Base-by-base conservation (phyloP, 2,888 invertebrate genomes). In the Phlogophora meticulosa region DNA sequence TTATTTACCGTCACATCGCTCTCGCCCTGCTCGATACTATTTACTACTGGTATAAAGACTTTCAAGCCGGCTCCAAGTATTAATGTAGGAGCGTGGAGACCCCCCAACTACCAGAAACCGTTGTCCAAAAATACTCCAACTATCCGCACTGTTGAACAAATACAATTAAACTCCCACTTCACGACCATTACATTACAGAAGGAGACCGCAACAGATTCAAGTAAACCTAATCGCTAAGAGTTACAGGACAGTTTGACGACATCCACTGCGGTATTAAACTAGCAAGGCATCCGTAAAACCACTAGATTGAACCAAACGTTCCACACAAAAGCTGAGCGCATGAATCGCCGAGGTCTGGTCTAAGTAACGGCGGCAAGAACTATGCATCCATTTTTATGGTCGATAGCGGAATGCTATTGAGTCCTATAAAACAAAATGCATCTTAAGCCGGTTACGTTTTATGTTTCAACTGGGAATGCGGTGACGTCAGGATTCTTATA, bases 251-350 rank as follows among this genome's bases (percentile, higher is more conserved):
- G 72, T 74, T 77, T 73, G 75, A 74, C 70, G 81, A 81, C 73
- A 69, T 79, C 75, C 74, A 79, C 66, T 72, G 52, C 66, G 53
- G 74, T 70, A 78, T 78, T 85, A 84, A 86, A 84, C 75, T 57
- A 78, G 69, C 78, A 80, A 81, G 64, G 70, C 76, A 76, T 63
- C 76, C 76, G 80, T 84, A 85, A 86, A 86, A 82, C 81, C 71
- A 68, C 80, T 80, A 86, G 85, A 87, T 89, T 87, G 85, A 83
- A 81, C 85, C 80, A 81, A 85, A 84, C 84, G 83, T 75, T 72
- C 72, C 60, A 62, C 79, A 82, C 83, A 81, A 80, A 80, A 84
- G 85, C 82, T 73, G 59, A 72, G 78, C 71, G 76, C 65, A 82
- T 81, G 81, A 78, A 80, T 79, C 74, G 45, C 53, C 55, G 48